These are phyloP conservation scores for Eidolon helvum DNA, from an alignment of 2,113 vertebrate species.

Conservation along the genomic window DNA sequence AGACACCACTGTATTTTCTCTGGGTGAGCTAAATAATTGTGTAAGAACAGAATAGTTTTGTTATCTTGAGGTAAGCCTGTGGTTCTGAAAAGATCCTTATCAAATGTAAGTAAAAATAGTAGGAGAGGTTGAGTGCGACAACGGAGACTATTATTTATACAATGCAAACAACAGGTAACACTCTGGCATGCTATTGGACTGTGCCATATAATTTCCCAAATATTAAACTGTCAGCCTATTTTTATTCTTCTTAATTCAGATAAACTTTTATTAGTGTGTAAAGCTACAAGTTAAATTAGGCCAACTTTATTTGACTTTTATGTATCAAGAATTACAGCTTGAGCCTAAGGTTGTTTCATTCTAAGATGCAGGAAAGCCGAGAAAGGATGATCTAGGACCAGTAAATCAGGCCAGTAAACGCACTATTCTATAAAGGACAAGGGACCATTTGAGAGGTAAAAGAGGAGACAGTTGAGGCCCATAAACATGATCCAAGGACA, in stretches of 20 bases:
- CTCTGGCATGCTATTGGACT: neutral
- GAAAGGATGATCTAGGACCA: neutral
- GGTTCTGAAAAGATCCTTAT: neutral
- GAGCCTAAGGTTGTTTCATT: neutral
- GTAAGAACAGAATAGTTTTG: neutral
- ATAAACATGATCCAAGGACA: neutral
- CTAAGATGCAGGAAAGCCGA: neutral
- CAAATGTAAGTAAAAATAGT: constrained; percentile 1
- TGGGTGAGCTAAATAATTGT: neutral
- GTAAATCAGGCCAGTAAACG: neutral
- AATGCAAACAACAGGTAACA: neutral
- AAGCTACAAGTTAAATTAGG: neutral
- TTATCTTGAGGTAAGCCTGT: neutral
- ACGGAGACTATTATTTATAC: neutral
- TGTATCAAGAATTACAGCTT: neutral
- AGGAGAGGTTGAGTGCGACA: neutral
- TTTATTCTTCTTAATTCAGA: constrained; percentile 13
- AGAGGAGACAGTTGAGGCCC: neutral
- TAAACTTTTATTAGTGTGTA: neutral
- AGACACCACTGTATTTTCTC: neutral
- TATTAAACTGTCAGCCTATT: neutral
- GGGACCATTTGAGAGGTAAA: neutral
- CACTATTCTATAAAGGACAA: neutral
- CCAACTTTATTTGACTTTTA: neutral
- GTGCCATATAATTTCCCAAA: neutral